A percentile compares a stretch with the other conserved stretches of the same genome.
phyloP scores from a whole-genome alignment of 2,888 invertebrate genomes.

The Habroteleia sp. region DNA sequence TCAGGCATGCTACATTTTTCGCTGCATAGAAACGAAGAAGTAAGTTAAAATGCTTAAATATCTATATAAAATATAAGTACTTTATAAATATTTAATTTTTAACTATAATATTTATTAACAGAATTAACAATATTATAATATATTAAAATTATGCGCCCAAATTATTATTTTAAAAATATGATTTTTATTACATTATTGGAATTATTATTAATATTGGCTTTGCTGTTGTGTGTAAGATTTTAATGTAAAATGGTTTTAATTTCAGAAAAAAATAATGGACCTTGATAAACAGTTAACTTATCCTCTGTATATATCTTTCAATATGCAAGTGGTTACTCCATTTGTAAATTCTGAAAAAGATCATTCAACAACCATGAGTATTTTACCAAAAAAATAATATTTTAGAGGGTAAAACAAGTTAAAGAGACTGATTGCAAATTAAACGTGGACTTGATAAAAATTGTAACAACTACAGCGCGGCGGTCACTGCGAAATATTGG shows the following conservation, averaged over 20 bases:
- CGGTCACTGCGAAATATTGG: constrained; percentile 31
- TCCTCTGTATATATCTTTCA: constrained; percentile 87
- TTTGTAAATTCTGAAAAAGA: constrained; percentile 74
- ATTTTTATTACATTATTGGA: no score
- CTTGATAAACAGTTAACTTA: constrained; percentile 85
- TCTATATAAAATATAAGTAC: no score
- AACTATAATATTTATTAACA: no score
- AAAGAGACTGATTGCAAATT: constrained; percentile 12
- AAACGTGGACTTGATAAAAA: constrained; percentile 8
- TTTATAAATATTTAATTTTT: no score
- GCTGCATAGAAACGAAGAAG: constrained; percentile 86
- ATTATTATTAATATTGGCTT: no score
- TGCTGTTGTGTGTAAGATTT: no score
- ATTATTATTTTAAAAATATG: no score
- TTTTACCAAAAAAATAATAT: constrained; percentile 69
- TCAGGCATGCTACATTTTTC: constrained; percentile 84
- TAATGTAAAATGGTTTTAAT: constrained; percentile 53
- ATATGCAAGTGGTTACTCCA: constrained; percentile 85
- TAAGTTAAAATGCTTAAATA: no score
- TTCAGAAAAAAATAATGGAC: constrained; percentile 80
- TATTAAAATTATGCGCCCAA: no score
- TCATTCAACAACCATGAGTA: constrained; percentile 68
- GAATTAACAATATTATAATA: no score
- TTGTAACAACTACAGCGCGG: background rate
- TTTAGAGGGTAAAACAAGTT: constrained; percentile 8